Evolutionary conservation across 2,888 invertebrate species (phyloP).

Genomic region (Griposia aprilina): DNA sequence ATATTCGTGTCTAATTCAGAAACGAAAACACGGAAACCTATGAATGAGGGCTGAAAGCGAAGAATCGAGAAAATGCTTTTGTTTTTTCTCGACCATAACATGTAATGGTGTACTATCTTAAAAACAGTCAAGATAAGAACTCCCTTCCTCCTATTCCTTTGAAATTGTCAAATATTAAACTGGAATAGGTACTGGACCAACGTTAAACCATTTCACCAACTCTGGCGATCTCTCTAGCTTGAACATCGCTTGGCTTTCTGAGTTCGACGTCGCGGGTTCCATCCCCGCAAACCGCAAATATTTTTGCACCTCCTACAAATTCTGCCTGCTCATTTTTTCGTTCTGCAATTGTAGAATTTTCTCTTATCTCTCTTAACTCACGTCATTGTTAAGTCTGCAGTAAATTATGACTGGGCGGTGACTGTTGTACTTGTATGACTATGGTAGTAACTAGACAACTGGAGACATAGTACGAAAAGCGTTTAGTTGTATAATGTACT

Average conservation of each 20-base stretch:
- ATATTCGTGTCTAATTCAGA: background rate
- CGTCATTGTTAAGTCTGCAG: constrained; percentile 9
- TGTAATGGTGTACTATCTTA: background rate
- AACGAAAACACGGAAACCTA: background rate
- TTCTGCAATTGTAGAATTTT: background rate
- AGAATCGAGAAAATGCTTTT: background rate
- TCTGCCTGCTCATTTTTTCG: background rate
- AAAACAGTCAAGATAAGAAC: background rate
- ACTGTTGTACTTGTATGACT: background rate
- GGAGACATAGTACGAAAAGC: background rate
- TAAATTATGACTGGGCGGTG: constrained; percentile 30
- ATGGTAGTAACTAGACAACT: constrained; percentile 7
- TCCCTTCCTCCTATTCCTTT: background rate
- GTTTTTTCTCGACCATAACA: background rate
- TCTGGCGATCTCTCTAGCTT: background rate
- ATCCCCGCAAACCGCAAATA: background rate
- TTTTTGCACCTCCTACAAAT: background rate
- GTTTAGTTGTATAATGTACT: constrained; percentile 3
- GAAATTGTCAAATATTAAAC: background rate
- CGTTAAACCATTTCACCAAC: background rate
- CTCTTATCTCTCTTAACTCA: background rate
- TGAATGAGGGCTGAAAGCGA: background rate
- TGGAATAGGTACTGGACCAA: background rate
- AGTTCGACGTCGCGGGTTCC: background rate
- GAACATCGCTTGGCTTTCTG: background rate